Base-by-base conservation (phyloP, 2,113 vertebrate species). In the Corythoichthys intestinalis region DNA sequence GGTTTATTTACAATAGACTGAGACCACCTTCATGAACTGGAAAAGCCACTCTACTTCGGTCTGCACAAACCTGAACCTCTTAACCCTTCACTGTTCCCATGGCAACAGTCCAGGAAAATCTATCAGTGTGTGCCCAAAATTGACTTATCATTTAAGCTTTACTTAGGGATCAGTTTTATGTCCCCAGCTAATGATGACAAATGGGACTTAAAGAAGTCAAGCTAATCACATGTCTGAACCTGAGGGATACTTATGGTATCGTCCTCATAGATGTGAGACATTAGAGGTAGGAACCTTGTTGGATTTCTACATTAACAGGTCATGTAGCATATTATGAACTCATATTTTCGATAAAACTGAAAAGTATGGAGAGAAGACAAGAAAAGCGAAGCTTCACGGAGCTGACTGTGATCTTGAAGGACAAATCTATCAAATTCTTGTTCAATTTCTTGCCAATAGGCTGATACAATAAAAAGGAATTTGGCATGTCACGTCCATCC, bases 101-200 rank as follows among this genome's bases (percentile, higher is more conserved):
- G 58, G 73, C 76, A 76, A 76, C 73, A 48, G 60, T 20, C 46
- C 28, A 57, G 65, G 38, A 65, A 73, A 77, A 83, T 81, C 64
- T 67, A 77, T 78, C 34, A 52, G 61, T 57, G 38, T 53, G 60
- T 41, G 78, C 52, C 72, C 44, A 60, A 67, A 84, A 84, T 84
- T 66, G 80, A 80, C 86, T 86, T 71, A 78, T 79, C 73, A 73
- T 68, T 74, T 76, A 70, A 78, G 79, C 80, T 74, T 83, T 80
- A 87, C 76, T 84, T 86, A 85, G 41, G 83, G 74, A 85, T 80
- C 82, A 86, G 76, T 78, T 88, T 86, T 75, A 85, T 71, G 87
- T 87, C 85, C 72, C 61, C 20, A 58, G 71, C 85, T 90, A 90
- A 89, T 89, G 79, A 87, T 83, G 87, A 90, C 85, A 86, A 87